Percentiles rank a stretch among this genome's conserved stretches.
These are phyloP conservation scores for Ariopsis seemanni DNA, from an alignment of 2,113 vertebrate genomes.

Conservation along the genomic window DNA sequence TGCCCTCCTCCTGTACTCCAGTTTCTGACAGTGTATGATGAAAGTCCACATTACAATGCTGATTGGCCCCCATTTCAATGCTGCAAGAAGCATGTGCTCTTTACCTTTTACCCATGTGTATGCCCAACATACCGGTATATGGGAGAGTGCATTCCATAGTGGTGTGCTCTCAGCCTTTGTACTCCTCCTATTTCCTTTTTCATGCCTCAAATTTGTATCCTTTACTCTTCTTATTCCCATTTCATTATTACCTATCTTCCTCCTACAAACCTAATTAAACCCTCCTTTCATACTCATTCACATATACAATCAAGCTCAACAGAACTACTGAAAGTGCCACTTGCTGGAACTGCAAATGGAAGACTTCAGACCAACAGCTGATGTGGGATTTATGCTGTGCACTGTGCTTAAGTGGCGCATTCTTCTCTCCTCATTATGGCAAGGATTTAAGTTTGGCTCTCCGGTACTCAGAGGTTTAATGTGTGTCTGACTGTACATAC, in stretches of 20 bases:
- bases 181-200: background rate
- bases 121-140: no score
- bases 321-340: constrained; percentile 10
- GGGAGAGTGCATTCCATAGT: background rate
- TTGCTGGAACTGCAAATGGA: constrained; percentile 38
- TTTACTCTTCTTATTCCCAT: background rate
- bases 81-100: constrained; percentile 47
- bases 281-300: background rate
- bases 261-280: constrained; percentile 16
- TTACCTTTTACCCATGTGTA: constrained; percentile 14
- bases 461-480: constrained; percentile 36
- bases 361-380: constrained; percentile 34
- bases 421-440: constrained; percentile 34
- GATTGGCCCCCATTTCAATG: constrained; percentile 54
- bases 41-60: constrained; percentile 54
- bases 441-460: constrained; percentile 46
- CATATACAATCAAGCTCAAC: constrained; percentile 2
- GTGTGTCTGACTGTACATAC: constrained; percentile 40
- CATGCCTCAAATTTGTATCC: background rate
- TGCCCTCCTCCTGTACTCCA: no score
- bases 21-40: no score
- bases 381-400: constrained; percentile 41
- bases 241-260: background rate
- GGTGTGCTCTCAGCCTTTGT: constrained; percentile 11
- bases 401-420: constrained; percentile 16